Evolutionary conservation across 1,140 invertebrate species (phyloP).

Genomic region (Aphis gossypii): DNA sequence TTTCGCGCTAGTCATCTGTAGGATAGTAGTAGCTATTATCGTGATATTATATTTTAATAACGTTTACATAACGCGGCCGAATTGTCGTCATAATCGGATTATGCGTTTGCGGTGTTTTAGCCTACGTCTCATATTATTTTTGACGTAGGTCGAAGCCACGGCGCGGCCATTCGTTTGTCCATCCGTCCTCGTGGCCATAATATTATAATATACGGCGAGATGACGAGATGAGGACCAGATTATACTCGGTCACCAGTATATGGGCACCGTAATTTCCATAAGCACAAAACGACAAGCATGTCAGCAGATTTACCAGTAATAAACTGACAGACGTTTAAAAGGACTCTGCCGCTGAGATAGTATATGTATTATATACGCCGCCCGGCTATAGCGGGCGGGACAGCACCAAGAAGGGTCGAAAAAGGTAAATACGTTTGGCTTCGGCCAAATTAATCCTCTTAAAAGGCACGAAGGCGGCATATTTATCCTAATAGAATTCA

Average conservation of each 20-base stretch:
- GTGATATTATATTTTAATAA: not conserved
- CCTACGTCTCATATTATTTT: slow-evolving; percentile 38
- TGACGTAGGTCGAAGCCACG: slow-evolving; percentile 41
- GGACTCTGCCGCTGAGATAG: slow-evolving; percentile 12
- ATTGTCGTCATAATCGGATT: slow-evolving; percentile 29
- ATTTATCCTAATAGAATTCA: slow-evolving; percentile 57
- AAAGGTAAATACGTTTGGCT: slow-evolving; percentile 58
- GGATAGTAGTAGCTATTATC: not conserved
- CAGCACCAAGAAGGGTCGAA: slow-evolving; percentile 43
- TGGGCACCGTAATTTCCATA: slow-evolving; percentile 30
- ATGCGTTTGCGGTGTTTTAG: slow-evolving; percentile 21
- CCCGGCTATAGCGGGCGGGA: not conserved
- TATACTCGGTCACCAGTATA: not conserved
- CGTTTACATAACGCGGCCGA: not conserved
- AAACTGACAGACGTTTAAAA: slow-evolving; percentile 55
- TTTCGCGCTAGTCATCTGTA: no score
- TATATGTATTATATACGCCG: not conserved
- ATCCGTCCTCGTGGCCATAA: not conserved
- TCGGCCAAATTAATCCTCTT: slow-evolving; percentile 57
- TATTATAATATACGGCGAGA: not conserved
- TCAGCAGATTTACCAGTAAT: slow-evolving; percentile 55
- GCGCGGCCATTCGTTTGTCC: not conserved
- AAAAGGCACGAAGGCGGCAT: slow-evolving; percentile 44
- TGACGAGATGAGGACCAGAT: not conserved
- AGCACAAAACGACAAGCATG: slow-evolving; percentile 43